These are phyloP conservation scores for Riptortus pedestris DNA, from an alignment of 1,140 invertebrate species.

Conservation along the genomic window DNA sequence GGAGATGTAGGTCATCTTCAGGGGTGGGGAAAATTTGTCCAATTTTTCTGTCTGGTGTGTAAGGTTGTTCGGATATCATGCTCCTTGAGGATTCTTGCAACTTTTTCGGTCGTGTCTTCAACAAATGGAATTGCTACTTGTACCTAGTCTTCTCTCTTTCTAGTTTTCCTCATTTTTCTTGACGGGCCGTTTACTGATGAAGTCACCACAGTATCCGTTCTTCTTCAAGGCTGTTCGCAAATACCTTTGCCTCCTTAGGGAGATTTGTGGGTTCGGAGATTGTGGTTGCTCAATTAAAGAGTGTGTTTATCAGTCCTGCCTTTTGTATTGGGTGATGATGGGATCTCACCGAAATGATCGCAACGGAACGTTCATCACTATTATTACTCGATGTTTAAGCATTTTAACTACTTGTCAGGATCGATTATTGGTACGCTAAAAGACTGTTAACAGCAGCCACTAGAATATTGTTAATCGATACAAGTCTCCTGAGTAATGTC, in stretches of 20 bases:
- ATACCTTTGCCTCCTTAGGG: neutral
- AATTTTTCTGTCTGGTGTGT: neutral
- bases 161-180: neutral
- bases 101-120: neutral
- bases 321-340: too few species aligned
- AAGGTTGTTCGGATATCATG: neutral
- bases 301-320: too few species aligned
- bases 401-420: too few species aligned
- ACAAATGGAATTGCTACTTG: neutral
- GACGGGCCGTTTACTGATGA: neutral
- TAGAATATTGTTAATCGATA: too few species aligned
- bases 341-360: too few species aligned
- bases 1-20: neutral
- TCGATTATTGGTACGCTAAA: too few species aligned
- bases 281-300: too few species aligned
- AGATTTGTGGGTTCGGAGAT: too few species aligned
- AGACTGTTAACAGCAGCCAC: too few species aligned
- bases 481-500: too few species aligned
- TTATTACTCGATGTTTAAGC: too few species aligned
- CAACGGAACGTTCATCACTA: too few species aligned
- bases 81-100: neutral
- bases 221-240: neutral
- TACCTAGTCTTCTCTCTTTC: neutral
- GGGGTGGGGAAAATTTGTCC: neutral
- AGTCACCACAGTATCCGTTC: neutral